Evolutionary conservation across 2,888 invertebrate genomes (phyloP), one percentile per base, ranked within the genome.

Genomic region (Homarus gammarus): DNA sequence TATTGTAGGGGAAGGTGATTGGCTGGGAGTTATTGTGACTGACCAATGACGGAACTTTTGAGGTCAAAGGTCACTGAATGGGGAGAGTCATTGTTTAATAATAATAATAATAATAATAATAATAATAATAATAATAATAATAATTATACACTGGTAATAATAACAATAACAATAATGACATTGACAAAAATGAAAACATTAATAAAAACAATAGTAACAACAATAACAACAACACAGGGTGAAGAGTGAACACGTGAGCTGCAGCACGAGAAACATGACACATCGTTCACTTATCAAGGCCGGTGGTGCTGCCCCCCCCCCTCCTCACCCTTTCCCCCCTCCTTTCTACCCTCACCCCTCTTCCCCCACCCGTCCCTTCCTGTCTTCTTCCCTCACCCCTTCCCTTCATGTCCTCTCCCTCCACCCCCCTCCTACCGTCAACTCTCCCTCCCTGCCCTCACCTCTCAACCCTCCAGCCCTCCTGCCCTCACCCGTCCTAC

Each of bases 111-210:
- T n/a, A 27, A 18, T 18, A 18, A 70, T 70, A n/a, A 10, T n/a
- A 8, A 18, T 70, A 8, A 70, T 70, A 70, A 70, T 70, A 31
- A 70, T 70, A 33, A 70, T 70, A 70, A 70, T 70, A 70, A 70
- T 70, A 70, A 70, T 70, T 27, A 70, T 70, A 70, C n/a, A n/a
- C 70, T 70, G 70, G 70, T 70, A 70, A 70, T 70, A 70, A 70
- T 70, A 70, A 70, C 33, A 70, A 73, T 73, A 73, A 73, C 33
- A 73, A 73, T 12, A 12, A 44, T 44, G 12, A 44, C 44, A 44
- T 8, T 44, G 12, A 44, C 44, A 44, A 44, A 5, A 44, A 44
- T 44, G 12, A 44, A 8, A 44, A 5, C 12, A 44, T 8, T 44
- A 44, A 44, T 44, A 44, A 44, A 8, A 44, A 73, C 2, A 73